phyloP scores from a whole-genome alignment of 2,888 invertebrate genomes.

The Drosophila macrospina region DNA sequence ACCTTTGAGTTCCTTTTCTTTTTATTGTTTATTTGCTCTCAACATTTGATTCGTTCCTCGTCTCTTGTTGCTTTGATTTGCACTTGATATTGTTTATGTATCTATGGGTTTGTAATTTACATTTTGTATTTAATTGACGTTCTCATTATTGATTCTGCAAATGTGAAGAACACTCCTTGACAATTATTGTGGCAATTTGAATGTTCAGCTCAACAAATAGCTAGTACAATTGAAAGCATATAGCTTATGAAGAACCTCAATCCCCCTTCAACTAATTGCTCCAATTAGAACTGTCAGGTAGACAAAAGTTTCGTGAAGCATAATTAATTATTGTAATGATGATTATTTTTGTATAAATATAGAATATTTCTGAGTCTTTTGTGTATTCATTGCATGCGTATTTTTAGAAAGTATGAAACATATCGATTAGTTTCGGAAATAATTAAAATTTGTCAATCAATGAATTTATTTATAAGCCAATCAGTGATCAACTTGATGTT shows the following conservation, averaged over 20 bases:
- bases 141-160: constrained; percentile 3
- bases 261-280: constrained; percentile 4
- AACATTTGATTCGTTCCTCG: constrained; percentile 25
- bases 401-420: no score
- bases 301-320: no score
- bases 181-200: neutral
- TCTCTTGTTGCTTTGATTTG: constrained; percentile 42
- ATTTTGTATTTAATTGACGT: constrained; percentile 39
- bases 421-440: no score
- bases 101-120: constrained; percentile 34
- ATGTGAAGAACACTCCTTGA: constrained; percentile 1
- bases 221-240: no score
- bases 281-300: constrained; percentile 15
- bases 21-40: constrained; percentile 17
- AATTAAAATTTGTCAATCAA: no score
- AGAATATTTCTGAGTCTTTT: no score
- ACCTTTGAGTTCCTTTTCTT: constrained; percentile 18
- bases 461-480: no score
- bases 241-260: no score
- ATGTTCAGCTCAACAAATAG: neutral
- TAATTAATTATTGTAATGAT: no score
- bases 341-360: no score
- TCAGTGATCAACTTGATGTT: no score
- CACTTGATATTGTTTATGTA: constrained; percentile 47
- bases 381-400: no score